Evolutionary conservation across 2,888 invertebrate genomes (phyloP).

Genomic region (Harpalus rubripes): DNA sequence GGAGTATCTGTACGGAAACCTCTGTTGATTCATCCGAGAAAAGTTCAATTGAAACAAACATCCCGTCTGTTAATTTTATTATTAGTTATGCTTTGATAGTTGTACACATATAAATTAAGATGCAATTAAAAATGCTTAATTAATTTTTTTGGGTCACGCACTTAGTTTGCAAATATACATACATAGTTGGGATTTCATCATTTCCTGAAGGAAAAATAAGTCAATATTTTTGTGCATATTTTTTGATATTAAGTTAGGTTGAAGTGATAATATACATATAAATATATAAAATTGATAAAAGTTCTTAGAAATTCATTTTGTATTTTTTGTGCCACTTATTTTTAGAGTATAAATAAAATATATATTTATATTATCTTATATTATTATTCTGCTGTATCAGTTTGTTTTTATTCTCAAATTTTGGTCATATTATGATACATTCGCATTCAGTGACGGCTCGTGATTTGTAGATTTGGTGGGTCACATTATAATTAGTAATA

Average conservation of each 20-base stretch:
- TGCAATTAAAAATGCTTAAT: constrained; percentile 34
- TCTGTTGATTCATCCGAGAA: constrained; percentile 24
- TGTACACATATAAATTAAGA: constrained; percentile 21
- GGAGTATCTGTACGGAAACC: constrained; percentile 32
- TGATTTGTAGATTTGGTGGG: no score
- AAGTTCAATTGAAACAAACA: constrained; percentile 23
- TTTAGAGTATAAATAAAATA: no score
- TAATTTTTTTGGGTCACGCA: constrained; percentile 27
- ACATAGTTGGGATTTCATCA: constrained; percentile 13
- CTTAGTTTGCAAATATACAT: constrained; percentile 33
- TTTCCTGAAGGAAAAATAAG: constrained; percentile 36
- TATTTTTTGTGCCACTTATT: no score
- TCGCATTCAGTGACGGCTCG: no score
- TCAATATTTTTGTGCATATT: constrained; percentile 21
- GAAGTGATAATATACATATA: no score
- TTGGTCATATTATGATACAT: no score
- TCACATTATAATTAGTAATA: no score
- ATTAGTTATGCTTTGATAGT: constrained; percentile 18
- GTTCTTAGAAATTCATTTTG: no score
- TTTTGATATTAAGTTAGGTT: not conserved
- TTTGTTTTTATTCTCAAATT: no score
- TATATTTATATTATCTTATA: no score
- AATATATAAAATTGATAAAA: no score
- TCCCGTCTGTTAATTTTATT: constrained; percentile 12
- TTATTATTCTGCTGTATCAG: no score